Percentiles rank a stretch among this genome's conserved stretches.
Conservation (phyloP, 1,140 invertebrate genomes). For the Brachionus paranguensis region DNA sequence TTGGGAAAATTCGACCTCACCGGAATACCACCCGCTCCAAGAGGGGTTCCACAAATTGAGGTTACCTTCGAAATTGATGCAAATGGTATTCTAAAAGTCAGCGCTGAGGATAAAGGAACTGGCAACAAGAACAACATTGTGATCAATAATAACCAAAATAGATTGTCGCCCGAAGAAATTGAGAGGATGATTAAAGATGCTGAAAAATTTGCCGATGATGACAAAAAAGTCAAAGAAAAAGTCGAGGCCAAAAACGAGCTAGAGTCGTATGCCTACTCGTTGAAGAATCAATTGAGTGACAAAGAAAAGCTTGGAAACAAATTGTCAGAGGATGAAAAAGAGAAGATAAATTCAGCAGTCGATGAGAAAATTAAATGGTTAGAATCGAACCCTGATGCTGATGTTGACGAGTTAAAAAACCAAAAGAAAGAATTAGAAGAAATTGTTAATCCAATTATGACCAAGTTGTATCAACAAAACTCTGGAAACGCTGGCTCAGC, state of each 20-base stretch:
- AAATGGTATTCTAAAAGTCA: conserved; percentile 81
- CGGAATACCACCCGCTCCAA: conserved; percentile 90
- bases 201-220: conserved; percentile 95
- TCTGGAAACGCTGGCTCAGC: conserved; percentile 55
- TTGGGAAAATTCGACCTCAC: conserved; percentile 96
- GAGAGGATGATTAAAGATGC: conserved; percentile 97
- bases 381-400: conserved; percentile 87
- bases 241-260: conserved; percentile 81
- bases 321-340: conserved; percentile 79
- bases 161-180: conserved; percentile 91
- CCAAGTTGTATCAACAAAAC: conserved; percentile 78
- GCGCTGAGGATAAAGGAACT: conserved; percentile 95
- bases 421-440: conserved; percentile 95
- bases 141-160: conserved; percentile 95
- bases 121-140: conserved; percentile 97
- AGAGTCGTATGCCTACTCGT: conserved; percentile 92
- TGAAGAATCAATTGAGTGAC: conserved; percentile 93
- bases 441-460: conserved; percentile 91
- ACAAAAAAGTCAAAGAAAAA: conserved; percentile 91
- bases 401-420: conserved; percentile 85
- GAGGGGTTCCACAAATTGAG: conserved; percentile 95
- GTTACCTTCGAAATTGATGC: conserved; percentile 99
- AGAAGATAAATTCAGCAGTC: conserved; percentile 85
- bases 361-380: conserved; percentile 97
- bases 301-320: conserved; percentile 88